Percentiles rank a stretch among this genome's conserved stretches.
Evolutionary conservation across 2,113 vertebrate genomes (phyloP).

Genomic region (Hippocampus comes): DNA sequence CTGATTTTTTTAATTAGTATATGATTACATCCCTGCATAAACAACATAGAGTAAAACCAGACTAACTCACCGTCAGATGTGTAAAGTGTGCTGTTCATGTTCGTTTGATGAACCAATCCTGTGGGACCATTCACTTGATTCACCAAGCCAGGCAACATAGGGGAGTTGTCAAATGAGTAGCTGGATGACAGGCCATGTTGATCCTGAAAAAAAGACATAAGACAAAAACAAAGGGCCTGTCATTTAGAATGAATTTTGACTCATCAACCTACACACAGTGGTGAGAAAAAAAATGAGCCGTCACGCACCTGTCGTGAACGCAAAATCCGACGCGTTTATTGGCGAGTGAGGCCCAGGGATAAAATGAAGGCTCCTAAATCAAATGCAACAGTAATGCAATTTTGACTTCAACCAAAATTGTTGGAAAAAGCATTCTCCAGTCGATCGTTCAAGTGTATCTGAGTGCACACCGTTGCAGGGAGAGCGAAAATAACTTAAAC

Average conservation of each 20-base stretch:
- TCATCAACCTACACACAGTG: no score
- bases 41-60: not conserved
- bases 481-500: not conserved
- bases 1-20: not conserved
- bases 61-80: slow-evolving; percentile 51
- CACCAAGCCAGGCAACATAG: slow-evolving; percentile 36
- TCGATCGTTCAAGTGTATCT: not conserved
- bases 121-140: slow-evolving; percentile 43
- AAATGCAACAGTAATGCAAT: no score
- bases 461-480: not conserved
- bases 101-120: slow-evolving; percentile 30
- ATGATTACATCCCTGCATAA: not conserved
- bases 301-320: no score
- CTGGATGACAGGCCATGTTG: slow-evolving; percentile 55
- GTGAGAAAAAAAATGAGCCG: no score
- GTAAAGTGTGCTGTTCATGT: slow-evolving; percentile 53
- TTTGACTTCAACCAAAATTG: not conserved
- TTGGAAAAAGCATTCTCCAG: not conserved
- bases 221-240: not conserved
- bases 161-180: slow-evolving; percentile 69
- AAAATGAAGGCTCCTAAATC: no score
- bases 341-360: no score
- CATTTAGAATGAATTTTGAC: no score
- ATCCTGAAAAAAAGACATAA: slow-evolving; percentile 49
- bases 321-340: no score